phyloP scores from a whole-genome alignment of 2,888 invertebrate genomes.

The Leucania comma region DNA sequence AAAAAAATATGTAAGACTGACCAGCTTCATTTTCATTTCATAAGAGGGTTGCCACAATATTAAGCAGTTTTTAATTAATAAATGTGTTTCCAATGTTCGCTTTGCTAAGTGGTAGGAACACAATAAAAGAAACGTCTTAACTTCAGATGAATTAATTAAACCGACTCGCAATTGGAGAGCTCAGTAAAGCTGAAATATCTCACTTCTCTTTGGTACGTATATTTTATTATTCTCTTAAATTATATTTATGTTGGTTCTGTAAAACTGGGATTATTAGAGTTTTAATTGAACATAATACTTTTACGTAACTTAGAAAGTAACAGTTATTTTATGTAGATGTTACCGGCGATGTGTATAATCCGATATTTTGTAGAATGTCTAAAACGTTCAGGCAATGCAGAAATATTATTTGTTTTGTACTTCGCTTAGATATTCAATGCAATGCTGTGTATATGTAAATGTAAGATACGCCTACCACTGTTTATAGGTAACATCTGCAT shows the following conservation, averaged over 20 bases:
- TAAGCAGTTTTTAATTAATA: slow-evolving; percentile 77
- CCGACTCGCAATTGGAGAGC: slow-evolving; percentile 71
- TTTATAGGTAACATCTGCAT: too few relatives aligned
- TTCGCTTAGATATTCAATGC: too few relatives aligned
- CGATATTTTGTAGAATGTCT: too few relatives aligned
- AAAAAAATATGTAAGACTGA: background rate
- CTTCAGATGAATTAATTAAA: slow-evolving; percentile 74
- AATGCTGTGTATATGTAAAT: too few relatives aligned
- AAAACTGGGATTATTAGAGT: slow-evolving; percentile 1
- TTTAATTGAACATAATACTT: background rate
- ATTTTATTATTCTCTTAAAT: slow-evolving; percentile 29
- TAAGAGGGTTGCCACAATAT: slow-evolving; percentile 32
- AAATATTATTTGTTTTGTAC: too few relatives aligned
- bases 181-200: slow-evolving; percentile 69
- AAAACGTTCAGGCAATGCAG: too few relatives aligned
- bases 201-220: slow-evolving; percentile 36
- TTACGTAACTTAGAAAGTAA: background rate
- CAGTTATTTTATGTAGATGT: background rate
- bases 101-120: slow-evolving; percentile 64
- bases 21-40: slow-evolving; percentile 20
- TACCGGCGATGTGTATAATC: too few relatives aligned
- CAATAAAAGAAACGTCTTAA: slow-evolving; percentile 72
- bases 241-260: slow-evolving; percentile 15
- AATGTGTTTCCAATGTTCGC: slow-evolving; percentile 71
- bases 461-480: too few relatives aligned